phyloP scores from a whole-genome alignment of 2,888 invertebrate species.

The Cataglyphis albicans region DNA sequence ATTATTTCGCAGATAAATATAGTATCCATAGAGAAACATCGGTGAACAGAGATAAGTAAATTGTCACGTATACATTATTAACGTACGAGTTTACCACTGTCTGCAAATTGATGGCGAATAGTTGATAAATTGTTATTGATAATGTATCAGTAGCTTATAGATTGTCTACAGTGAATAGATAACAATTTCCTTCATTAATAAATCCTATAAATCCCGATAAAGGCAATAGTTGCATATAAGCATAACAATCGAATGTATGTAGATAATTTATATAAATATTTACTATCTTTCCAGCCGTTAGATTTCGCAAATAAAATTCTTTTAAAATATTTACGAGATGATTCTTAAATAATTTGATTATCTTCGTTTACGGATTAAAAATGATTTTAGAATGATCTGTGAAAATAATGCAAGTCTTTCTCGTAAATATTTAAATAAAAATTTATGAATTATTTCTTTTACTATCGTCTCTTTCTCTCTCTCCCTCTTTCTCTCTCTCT shows the following conservation, averaged over 20 bases:
- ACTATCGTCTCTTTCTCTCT: background rate
- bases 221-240: background rate
- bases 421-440: background rate
- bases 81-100: constrained; percentile 20
- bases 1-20: constrained; percentile 23
- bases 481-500: too few species aligned
- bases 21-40: constrained; percentile 21
- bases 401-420: background rate
- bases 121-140: constrained; percentile 44
- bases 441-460: background rate
- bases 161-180: constrained; percentile 13
- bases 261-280: background rate
- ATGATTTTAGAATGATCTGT: background rate
- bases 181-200: constrained; percentile 24
- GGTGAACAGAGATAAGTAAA: constrained; percentile 1
- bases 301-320: background rate
- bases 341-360: background rate
- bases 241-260: too few species aligned
- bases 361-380: background rate
- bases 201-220: background rate
- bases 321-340: background rate
- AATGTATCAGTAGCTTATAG: constrained; percentile 28
- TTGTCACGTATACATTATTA: constrained; percentile 29
- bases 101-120: constrained; percentile 16
- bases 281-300: background rate